phyloP scores from a whole-genome alignment of 35 echinoderm and acorn worm species.

The Chiridota heheva region DNA sequence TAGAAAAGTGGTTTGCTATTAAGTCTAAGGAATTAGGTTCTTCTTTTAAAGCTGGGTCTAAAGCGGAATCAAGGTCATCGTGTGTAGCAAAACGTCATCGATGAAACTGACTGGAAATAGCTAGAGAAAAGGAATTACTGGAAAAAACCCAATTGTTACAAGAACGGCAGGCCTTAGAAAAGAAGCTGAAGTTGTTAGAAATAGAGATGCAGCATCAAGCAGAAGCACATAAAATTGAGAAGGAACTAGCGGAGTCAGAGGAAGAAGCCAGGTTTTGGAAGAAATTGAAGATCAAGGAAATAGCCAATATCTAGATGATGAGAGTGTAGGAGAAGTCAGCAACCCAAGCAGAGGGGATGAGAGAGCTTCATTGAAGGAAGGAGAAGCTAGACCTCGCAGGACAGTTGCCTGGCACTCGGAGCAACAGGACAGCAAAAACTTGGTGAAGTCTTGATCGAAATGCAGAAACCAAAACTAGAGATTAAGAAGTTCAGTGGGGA shows the following conservation, averaged over 20 bases:
- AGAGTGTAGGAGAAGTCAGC: background rate
- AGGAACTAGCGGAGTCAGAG: constrained; percentile 21
- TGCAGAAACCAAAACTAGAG: constrained; percentile 54
- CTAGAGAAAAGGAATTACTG: background rate
- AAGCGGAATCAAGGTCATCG: constrained; percentile 17
- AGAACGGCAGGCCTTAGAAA: constrained; percentile 28
- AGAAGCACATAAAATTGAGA: constrained; percentile 22
- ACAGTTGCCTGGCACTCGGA: background rate
- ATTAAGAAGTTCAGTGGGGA: constrained; percentile 37
- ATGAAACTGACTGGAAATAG: background rate
- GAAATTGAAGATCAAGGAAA: constrained; percentile 21
- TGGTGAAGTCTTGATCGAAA: constrained; percentile 17
- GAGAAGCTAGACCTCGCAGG: background rate
- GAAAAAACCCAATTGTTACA: background rate
- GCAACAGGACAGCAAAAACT: constrained; percentile 11
- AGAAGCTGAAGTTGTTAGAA: constrained; percentile 39
- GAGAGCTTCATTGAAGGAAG: background rate
- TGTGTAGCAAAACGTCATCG: constrained; percentile 4
- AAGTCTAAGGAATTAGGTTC: background rate
- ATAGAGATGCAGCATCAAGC: constrained; percentile 16
- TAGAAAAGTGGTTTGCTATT: constrained; percentile 1
- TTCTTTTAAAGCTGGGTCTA: background rate
- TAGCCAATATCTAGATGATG: too few species aligned
- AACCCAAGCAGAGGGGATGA: background rate
- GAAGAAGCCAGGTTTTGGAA: constrained; percentile 21